phyloP scores from a whole-genome alignment of 64 coral and sea anemone genomes.

The Cladopsammia gracilis region DNA sequence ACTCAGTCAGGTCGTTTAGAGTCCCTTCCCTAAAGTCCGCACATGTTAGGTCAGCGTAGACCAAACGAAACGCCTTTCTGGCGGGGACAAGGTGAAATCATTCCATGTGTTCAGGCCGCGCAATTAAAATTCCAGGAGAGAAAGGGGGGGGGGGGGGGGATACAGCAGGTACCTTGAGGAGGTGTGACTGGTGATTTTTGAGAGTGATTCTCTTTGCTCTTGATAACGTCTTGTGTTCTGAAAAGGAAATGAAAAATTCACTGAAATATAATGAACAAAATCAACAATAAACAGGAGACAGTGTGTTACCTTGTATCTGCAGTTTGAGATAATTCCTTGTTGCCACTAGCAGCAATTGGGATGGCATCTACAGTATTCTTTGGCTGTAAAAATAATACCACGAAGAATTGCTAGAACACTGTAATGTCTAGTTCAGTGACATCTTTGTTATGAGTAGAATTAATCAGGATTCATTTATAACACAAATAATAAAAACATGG shows the following conservation, averaged over 20 bases:
- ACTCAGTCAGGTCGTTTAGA: too few species aligned
- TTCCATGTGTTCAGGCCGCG: too few species aligned
- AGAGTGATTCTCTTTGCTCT: neutral
- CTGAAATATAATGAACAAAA: neutral
- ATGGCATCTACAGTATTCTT: neutral
- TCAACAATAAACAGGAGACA: neutral
- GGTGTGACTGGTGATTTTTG: neutral
- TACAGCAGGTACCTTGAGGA: neutral
- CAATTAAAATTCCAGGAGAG: too few species aligned
- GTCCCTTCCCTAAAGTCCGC: too few species aligned
- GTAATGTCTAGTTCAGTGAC: too few species aligned
- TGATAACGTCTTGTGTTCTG: neutral
- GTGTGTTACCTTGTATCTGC: neutral
- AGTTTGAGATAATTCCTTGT: neutral
- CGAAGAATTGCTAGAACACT: neutral
- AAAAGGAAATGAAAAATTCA: neutral
- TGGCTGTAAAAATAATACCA: neutral
- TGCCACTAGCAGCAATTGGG: neutral
- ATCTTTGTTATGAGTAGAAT: too few species aligned
- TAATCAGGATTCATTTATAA: too few species aligned
- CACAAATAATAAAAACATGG: too few species aligned
- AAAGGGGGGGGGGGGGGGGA: too few species aligned
- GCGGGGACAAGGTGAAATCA: too few species aligned
- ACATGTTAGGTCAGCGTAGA: too few species aligned
- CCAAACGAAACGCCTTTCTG: too few species aligned